Percentiles rank a stretch among this genome's conserved stretches.
Conservation (phyloP, 37 sponge, comb jelly and placozoan species). For the Lycopodina hypogea region DNA sequence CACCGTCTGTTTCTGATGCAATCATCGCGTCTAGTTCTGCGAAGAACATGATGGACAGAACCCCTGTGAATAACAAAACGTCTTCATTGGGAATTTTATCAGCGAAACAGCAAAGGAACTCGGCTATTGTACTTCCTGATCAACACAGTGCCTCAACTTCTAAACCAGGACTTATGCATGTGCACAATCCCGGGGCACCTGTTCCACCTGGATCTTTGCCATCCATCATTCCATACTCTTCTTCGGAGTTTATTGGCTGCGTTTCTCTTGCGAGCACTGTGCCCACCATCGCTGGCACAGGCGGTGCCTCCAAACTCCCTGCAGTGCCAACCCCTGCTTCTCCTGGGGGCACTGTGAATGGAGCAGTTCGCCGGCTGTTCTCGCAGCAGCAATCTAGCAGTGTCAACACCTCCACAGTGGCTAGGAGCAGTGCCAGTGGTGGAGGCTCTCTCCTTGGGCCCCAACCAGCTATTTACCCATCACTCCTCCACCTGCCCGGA, state of each 20-base stretch:
- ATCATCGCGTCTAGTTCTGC: too few relatives aligned
- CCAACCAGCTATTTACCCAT: not conserved
- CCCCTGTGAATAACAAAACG: not conserved
- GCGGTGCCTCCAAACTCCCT: not conserved
- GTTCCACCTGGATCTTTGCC: too few relatives aligned
- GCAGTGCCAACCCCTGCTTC: not conserved
- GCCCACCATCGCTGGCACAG: not conserved
- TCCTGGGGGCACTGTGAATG: not conserved
- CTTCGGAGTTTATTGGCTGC: not conserved
- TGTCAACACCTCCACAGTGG: too few relatives aligned
- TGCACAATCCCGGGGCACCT: too few relatives aligned
- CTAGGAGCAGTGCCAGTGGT: too few relatives aligned
- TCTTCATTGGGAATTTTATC: too few relatives aligned
- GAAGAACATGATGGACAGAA: not conserved
- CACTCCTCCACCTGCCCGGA: not conserved
- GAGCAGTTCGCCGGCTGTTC: not conserved
- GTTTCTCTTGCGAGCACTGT: not conserved
- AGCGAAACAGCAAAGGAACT: not conserved
- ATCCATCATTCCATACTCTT: too few relatives aligned
- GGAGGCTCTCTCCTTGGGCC: not conserved
- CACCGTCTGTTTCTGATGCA: not conserved
- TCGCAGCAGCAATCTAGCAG: not conserved
- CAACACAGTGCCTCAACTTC: too few relatives aligned
- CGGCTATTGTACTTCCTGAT: too few relatives aligned
- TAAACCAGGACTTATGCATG: too few relatives aligned